Base-by-base conservation (phyloP, 2,888 invertebrate species). In the Ernsta delagoae region DNA sequence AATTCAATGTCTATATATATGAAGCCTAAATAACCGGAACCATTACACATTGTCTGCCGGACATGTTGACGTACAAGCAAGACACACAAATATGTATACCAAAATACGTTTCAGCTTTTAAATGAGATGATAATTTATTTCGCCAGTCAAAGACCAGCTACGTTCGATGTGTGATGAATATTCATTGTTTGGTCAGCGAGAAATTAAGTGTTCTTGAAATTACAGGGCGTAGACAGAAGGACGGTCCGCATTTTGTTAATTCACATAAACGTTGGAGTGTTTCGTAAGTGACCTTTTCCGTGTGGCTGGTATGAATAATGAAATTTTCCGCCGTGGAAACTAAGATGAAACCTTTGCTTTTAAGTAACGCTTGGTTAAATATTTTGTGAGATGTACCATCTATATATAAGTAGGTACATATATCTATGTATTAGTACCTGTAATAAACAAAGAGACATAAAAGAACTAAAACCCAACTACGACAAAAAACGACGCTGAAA, bases 41-140 rank as follows among this genome's bases (percentile, higher is more conserved):
- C 43, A 45, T 34, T 3, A 45, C 48, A 16, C 16, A 66, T 70
- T 73, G 70, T 70, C 6, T 11, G 9, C 39, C 24, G 53, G 53
- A 53, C 24, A 54, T 43, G 16, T 67, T 72, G 71, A 70, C 70
- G 72, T 31, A 48, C 45, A 34, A 53, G 43, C 12, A 39, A 11
- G 34, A 36, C 67, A 65, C 62, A 69, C 64, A 69, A 68, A 69
- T 54, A 61, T 45, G 66, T 24, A 31, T 31, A 31, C 31, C 56
- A 53, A 65, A 63, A 61, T 65, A 57, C 64, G 16, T 36, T 53
- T 59, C 54, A 9, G 53, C 71, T 59, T 64, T 60, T 43, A 70
- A 73, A 73, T 74, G 72, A 69, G 34, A 74, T 72, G 72, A 63
- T 71, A 76, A 76, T 73, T 65, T 71, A 72, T 75, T 70, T 73